Base-by-base conservation (phyloP, 2,797 vertebrate species). In the Paramormyrops hopkinsi region DNA sequence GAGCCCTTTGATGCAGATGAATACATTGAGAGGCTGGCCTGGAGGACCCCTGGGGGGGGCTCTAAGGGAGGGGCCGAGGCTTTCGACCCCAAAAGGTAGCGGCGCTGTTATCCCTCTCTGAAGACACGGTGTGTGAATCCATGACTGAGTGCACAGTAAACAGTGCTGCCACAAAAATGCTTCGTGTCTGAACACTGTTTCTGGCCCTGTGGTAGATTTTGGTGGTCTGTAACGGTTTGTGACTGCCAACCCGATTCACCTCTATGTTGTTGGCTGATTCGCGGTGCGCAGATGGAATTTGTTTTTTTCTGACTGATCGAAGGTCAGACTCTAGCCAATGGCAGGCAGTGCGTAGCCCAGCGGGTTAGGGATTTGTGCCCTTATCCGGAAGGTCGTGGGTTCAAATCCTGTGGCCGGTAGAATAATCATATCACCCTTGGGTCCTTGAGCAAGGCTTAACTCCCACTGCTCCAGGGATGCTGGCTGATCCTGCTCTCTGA, bases 1-100 rank as follows among this genome's bases (percentile, higher is more conserved):
- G 99, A 99, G 93, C 99, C 99, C 69, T 99, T 99, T 95, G 98
- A 99, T 96, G 99, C 98, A 88, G 99, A 99, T 96, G 99, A 99
- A 93, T 99, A 99, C 93, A 99, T 99, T 90, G 99, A 99, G 91
- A 97, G 99, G 90, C 95, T 99, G 93, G 98, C 98, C 22, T 99
- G 99, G 99, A 97, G 99, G 95, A 99, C 97, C 89, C 98, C 98
- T 6, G 98, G 99, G 92, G 99, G 98, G 94, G 98, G 99, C 88
- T 99, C 98, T 90, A 98, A 98, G 97, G 98, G 98, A 94, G 98
- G 98, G 91, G 95, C 96, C 50, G 98, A 99, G 94, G 97, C 97
- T 73, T 99, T 99, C 93, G 98, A 99, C 95, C 99, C 99, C 0
- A 99, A 99, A 98, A 98, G 97, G 99, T 99, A 93, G 95, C 14